Conservation (phyloP, 2,888 invertebrate genomes). For the Marasmarcha lunaedactyla region DNA sequence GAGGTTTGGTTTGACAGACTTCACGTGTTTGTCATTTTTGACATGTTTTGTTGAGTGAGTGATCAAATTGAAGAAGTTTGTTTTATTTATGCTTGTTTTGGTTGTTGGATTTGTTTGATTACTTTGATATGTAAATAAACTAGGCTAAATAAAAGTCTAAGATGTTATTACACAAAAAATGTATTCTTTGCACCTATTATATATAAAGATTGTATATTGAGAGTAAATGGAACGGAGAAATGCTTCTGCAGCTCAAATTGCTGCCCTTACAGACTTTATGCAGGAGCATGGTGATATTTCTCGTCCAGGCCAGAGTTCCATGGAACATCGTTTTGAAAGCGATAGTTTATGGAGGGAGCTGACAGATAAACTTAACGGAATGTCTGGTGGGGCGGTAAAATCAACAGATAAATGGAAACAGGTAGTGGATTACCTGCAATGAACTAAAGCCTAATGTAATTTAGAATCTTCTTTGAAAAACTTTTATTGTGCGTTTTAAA, state of each 20-base stretch:
- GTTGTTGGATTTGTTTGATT: no score
- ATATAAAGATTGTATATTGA: no score
- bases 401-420: constrained; percentile 28
- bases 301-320: constrained; percentile 18
- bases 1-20: no score
- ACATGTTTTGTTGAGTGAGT: no score
- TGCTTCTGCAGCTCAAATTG: constrained; percentile 23
- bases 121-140: no score
- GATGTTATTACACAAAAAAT: no score
- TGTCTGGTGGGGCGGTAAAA: constrained; percentile 21
- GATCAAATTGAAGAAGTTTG: no score
- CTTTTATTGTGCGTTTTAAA: neutral
- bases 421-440: constrained; percentile 13
- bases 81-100: no score
- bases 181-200: no score
- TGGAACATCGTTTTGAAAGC: constrained; percentile 21
- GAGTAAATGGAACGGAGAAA: constrained; percentile 11
- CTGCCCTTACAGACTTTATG: constrained; percentile 26
- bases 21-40: no score
- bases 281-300: constrained; percentile 22
- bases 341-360: constrained; percentile 24
- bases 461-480: neutral
- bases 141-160: no score
- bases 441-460: neutral
- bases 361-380: constrained; percentile 16